Conservation (phyloP, 2,113 vertebrate genomes). For the Lophura nycthemera region DNA sequence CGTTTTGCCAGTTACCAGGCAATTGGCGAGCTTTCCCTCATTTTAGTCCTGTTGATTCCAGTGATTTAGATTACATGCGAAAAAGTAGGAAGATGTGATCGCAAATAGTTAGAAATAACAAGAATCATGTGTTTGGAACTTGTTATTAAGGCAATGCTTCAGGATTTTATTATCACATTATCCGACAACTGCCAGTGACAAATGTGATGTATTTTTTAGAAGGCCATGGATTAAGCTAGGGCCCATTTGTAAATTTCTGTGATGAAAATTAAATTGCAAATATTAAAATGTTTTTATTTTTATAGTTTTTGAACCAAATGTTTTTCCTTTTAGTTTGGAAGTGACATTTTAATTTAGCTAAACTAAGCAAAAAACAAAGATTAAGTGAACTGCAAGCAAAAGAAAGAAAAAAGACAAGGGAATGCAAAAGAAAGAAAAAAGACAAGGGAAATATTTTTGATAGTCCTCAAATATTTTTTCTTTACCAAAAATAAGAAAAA, state of each 20-base stretch:
- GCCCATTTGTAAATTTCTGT: neutral
- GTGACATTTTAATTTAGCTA: neutral
- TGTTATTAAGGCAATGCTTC: neutral
- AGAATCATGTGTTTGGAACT: neutral
- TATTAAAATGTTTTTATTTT: neutral
- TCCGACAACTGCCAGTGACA: neutral
- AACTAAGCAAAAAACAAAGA: neutral
- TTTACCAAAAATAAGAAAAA: neutral
- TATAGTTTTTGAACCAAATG: neutral
- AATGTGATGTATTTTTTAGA: neutral
- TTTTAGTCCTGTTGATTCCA: neutral
- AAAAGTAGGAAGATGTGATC: neutral
- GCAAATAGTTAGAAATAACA: neutral
- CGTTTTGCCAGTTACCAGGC: neutral
- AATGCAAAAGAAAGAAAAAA: neutral
- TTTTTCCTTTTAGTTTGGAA: constrained; percentile 15
- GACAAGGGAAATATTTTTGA: neutral
- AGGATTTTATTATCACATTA: neutral
- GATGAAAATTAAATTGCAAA: neutral
- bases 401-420: neutral
- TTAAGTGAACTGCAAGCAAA: neutral
- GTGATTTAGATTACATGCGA: neutral
- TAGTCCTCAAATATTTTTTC: rapidly evolving
- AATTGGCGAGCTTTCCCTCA: neutral
- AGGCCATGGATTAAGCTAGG: neutral